These are phyloP conservation scores for Nansenia antarctica DNA, from an alignment of 2,113 vertebrate species.

Conservation along the genomic window DNA sequence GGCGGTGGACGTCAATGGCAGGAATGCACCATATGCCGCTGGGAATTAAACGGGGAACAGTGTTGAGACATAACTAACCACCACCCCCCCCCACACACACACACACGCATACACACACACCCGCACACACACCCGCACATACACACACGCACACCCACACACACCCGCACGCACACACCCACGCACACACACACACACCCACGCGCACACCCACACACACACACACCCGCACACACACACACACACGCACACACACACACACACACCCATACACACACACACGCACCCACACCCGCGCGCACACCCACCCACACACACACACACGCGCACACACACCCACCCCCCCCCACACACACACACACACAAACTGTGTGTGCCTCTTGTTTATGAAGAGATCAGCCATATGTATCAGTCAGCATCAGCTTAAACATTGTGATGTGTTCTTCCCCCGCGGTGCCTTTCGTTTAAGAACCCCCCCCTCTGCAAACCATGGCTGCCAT, in stretches of 20 bases:
- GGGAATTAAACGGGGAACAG: constrained; percentile 37
- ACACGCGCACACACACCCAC: background rate
- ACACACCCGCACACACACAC: constrained; percentile 8
- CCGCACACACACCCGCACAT: background rate
- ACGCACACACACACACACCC: background rate
- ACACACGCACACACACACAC: no score
- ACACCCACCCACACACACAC: background rate
- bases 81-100: constrained; percentile 2
- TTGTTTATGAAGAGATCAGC: constrained; percentile 34
- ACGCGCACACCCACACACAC: background rate
- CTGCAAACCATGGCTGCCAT: constrained; percentile 46
- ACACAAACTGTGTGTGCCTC: constrained; percentile 6
- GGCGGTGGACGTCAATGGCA: background rate
- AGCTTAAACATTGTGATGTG: constrained; percentile 53
- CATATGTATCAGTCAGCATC: constrained; percentile 56
- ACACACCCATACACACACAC: constrained; percentile 13
- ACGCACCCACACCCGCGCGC: no score
- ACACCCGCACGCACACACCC: constrained; percentile 6
- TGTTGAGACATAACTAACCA: constrained; percentile 32
- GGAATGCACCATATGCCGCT: constrained; percentile 4
- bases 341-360: background rate
- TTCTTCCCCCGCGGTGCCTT: constrained; percentile 37
- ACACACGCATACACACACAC: constrained; percentile 12
- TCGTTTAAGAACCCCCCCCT: constrained; percentile 27
- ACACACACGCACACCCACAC: constrained; percentile 2